Conservation (phyloP, 2,797 vertebrate species). For the Microctenopoma lineatum region DNA sequence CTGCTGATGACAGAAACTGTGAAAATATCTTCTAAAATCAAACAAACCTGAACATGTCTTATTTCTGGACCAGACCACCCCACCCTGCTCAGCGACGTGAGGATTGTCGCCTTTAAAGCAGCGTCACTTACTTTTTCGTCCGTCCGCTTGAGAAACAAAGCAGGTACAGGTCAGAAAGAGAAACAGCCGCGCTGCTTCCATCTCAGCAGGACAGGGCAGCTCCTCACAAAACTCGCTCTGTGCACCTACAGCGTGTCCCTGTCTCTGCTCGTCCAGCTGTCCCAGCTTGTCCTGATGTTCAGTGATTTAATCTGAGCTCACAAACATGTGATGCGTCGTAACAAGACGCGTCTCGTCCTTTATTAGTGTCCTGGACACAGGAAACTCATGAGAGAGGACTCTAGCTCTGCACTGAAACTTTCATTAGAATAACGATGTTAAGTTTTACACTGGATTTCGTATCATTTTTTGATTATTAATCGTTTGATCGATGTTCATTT, state of each 20-base stretch:
- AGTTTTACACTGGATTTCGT: neutral
- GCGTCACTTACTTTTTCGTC: constrained; percentile 87
- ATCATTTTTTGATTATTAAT: no score
- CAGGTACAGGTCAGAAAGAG: constrained; percentile 70
- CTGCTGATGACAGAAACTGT: constrained; percentile 23
- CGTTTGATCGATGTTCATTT: no score
- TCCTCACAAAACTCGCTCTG: neutral
- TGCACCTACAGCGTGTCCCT: constrained; percentile 15
- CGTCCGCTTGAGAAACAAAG: constrained; percentile 65
- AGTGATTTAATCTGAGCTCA: constrained; percentile 72
- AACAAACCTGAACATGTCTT: no score
- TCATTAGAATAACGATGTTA: neutral
- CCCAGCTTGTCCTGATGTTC: constrained; percentile 29
- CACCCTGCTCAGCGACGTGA: no score
- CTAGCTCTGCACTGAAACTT: no score
- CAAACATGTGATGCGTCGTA: constrained; percentile 92
- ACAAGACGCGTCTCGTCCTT: constrained; percentile 87
- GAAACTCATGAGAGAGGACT: constrained; percentile 33
- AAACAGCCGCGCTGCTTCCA: constrained; percentile 64
- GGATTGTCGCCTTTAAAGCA: neutral
- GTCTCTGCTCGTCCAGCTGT: constrained; percentile 34
- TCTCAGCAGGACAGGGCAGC: constrained; percentile 45
- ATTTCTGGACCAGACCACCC: neutral
- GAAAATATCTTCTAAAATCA: no score
- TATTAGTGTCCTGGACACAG: constrained; percentile 65